Evolutionary conservation across 2,888 invertebrate genomes (phyloP), one percentile per base, ranked within the genome.

Genomic region (Agrotis ipsilon): DNA sequence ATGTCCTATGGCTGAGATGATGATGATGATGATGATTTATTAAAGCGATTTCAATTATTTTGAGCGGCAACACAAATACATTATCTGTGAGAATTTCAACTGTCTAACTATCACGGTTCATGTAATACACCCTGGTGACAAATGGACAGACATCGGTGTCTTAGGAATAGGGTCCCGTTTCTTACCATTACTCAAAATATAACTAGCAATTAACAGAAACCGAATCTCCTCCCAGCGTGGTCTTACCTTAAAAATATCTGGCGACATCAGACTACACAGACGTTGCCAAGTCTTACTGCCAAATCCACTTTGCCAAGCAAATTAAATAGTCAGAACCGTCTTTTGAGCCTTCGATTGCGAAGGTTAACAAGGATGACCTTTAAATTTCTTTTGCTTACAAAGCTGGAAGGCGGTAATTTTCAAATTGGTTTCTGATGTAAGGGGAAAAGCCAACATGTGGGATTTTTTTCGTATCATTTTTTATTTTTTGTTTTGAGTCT

Each of bases 241-340:
- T 24, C 18, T n/a, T 5, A 21, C 18, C 60, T 24, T 62, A 72
- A 62, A 27, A 77, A 68, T 46, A 55, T 51, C 54, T 72, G 32
- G 62, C 21, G 57, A 60, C 54, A 27, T 46, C 54, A 72, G 48
- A 57, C 67, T 62, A 57, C 46, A 66, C 46, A 66, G 52, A 2
- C 27, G 58, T 24, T 69, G 82, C 71, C 82, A 80, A 79, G 70
- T 59, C 55, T 19, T 32, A 32, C 27, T 74, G 80, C 73, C 78
- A 82, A 75, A 70, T 75, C 68, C 57, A 49, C 54, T 65, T 64
- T 68, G n/a, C 43, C 59, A 69, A 66, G 67, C 71, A 78, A 82
- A 83, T 80, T 72, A 83, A 80, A 82, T 74, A 83, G 75, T 75
- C 52, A 54, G 58, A 66, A 52, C 4, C 58, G 39, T 72, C 68